Evolutionary conservation across 2,888 invertebrate species (phyloP).

Genomic region (Alloplasta piceator): DNA sequence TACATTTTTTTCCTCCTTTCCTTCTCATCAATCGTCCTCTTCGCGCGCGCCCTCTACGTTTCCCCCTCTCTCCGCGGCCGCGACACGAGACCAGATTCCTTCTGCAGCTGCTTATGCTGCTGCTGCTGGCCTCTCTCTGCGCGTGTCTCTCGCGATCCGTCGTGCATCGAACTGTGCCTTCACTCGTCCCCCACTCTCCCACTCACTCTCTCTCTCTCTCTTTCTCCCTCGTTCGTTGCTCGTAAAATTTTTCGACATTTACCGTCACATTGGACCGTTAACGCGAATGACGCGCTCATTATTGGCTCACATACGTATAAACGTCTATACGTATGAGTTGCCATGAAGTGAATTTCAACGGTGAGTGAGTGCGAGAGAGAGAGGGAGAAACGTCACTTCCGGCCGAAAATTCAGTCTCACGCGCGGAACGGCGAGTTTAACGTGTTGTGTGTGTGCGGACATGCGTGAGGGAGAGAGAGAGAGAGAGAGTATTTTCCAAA

Average conservation of each 20-base stretch:
- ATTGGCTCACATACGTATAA: neutral
- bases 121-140: too few species aligned
- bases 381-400: conserved; percentile 22
- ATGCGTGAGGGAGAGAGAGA: too few species aligned
- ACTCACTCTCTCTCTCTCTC: conserved; percentile 16
- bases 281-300: neutral
- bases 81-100: too few species aligned
- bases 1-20: too few species aligned
- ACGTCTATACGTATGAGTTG: neutral
- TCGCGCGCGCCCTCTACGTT: too few species aligned
- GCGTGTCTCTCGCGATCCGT: neutral
- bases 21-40: too few species aligned
- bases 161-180: neutral
- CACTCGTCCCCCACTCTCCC: conserved; percentile 12
- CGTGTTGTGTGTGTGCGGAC: neutral
- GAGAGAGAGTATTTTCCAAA: too few species aligned
- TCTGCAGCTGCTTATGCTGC: too few species aligned
- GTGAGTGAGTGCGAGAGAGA: neutral
- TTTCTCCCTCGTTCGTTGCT: neutral
- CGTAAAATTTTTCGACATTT: neutral
- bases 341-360: neutral
- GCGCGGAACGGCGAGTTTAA: neutral
- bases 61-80: too few species aligned
- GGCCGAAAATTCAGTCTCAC: conserved; percentile 15
- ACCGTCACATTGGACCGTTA: too few species aligned